phyloP scores from a whole-genome alignment of 2,797 vertebrate genomes.

The Sylvia borin region DNA sequence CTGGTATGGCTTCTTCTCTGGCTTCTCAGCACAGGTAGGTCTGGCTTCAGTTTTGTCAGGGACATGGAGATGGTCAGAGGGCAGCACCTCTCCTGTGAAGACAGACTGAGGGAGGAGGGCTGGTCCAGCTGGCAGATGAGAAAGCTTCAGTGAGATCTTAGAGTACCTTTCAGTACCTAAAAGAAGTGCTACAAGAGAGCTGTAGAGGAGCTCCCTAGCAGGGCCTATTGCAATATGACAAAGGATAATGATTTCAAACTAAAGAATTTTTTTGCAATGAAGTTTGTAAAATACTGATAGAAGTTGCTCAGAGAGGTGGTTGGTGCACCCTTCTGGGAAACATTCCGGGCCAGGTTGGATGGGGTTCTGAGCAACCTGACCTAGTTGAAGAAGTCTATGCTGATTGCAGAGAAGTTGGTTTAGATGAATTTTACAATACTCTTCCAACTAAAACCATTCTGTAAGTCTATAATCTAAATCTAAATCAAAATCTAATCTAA shows the following conservation, averaged over 20 bases:
- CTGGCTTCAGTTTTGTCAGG: not conserved
- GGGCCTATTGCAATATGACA: accelerated
- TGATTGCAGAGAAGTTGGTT: not conserved
- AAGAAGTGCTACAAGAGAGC: not conserved
- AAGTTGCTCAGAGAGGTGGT: not conserved
- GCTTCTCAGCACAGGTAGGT: constrained; percentile 96
- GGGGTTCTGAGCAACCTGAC: not conserved
- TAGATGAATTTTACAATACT: not conserved
- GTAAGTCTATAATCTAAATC: not conserved
- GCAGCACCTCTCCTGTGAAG: not conserved
- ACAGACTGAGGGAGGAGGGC: not conserved
- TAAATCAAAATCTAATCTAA: no score
- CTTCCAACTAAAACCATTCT: not conserved
- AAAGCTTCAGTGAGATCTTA: not conserved
- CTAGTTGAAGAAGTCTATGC: not conserved
- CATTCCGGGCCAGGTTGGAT: not conserved
- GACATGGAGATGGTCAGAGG: not conserved
- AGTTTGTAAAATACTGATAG: not conserved
- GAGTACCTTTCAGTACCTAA: not conserved
- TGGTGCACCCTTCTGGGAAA: not conserved
- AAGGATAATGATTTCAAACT: not conserved
- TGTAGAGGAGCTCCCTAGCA: not conserved
- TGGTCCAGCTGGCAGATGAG: not conserved
- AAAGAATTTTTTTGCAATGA: not conserved
- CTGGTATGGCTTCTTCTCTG: constrained; percentile 96